A percentile compares a stretch with the other conserved stretches of the same genome.
Evolutionary conservation across 2,113 vertebrate genomes (phyloP).

Genomic region (Ptilonorhynchus violaceus): DNA sequence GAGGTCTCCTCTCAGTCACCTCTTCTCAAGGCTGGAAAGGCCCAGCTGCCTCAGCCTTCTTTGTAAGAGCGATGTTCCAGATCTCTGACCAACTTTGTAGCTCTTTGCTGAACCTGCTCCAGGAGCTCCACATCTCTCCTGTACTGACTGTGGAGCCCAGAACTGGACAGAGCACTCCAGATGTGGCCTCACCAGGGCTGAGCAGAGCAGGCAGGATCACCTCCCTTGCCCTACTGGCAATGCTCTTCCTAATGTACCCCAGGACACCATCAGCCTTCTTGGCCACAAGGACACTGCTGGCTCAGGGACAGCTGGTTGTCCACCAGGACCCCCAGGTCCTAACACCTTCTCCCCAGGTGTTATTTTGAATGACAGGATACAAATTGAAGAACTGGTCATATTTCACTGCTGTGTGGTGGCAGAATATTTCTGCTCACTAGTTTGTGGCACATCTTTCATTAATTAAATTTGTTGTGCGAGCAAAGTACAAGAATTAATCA

Average conservation of each 20-base stretch:
- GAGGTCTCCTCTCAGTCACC: neutral
- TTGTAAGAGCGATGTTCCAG: neutral
- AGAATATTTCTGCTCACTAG: neutral
- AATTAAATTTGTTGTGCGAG: neutral
- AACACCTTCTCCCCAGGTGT: neutral
- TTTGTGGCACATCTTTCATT: neutral
- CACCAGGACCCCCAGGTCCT: neutral
- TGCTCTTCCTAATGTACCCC: neutral
- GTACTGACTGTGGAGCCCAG: neutral
- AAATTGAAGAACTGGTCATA: neutral
- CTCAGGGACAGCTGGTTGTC: neutral
- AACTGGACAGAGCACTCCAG: neutral
- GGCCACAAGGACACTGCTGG: neutral
- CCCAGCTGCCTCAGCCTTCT: neutral
- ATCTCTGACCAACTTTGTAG: neutral
- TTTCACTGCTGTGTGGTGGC: neutral
- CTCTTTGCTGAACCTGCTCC: neutral
- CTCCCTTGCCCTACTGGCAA: neutral
- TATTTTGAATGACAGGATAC: neutral
- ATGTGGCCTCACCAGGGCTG: neutral
- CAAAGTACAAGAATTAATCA: neutral
- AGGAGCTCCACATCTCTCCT: neutral
- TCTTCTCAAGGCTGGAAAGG: neutral
- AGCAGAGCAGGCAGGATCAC: neutral
- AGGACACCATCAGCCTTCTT: neutral